Percentiles rank a stretch among this genome's conserved stretches.
phyloP scores from a whole-genome alignment of 92 coral and sea anemone species.

The Palythoa grandiflora region DNA sequence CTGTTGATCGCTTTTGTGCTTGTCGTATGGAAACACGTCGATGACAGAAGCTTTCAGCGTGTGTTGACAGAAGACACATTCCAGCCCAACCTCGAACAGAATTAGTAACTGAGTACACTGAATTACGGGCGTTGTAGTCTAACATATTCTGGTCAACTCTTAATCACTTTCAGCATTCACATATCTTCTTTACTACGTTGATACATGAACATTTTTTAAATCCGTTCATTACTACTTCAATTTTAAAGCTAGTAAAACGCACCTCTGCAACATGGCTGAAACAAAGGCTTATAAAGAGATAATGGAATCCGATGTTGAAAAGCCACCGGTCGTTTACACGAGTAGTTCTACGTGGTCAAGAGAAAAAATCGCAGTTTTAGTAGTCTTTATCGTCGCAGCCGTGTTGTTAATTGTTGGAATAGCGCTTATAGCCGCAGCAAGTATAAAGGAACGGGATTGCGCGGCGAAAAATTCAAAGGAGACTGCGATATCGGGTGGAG shows the following conservation, averaged over 20 bases:
- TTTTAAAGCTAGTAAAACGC: not conserved
- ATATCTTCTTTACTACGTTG: too few species aligned
- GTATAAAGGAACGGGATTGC: constrained; percentile 40
- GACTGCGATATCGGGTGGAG: not conserved
- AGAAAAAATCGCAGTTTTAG: constrained; percentile 52
- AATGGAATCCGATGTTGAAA: constrained; percentile 1
- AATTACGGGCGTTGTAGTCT: too few species aligned
- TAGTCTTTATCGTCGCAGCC: constrained; percentile 57
- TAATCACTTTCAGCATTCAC: too few species aligned
- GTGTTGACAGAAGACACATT: too few species aligned
- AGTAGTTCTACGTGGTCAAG: constrained; percentile 42
- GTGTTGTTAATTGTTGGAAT: constrained; percentile 73
- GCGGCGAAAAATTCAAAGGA: not conserved
- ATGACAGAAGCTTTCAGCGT: too few species aligned
- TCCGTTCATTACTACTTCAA: not conserved
- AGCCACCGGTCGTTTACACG: constrained; percentile 7
- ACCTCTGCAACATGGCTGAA: constrained; percentile 22
- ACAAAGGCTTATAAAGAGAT: not conserved
- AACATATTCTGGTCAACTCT: too few species aligned
- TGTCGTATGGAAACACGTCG: too few species aligned
- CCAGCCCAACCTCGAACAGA: too few species aligned
- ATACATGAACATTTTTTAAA: not conserved
- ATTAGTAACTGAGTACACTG: too few species aligned
- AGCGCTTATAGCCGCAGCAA: constrained; percentile 65
- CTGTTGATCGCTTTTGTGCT: too few species aligned